These are phyloP conservation scores for Lordiphosa mommai DNA, from an alignment of 1,140 invertebrate genomes.

Conservation along the genomic window DNA sequence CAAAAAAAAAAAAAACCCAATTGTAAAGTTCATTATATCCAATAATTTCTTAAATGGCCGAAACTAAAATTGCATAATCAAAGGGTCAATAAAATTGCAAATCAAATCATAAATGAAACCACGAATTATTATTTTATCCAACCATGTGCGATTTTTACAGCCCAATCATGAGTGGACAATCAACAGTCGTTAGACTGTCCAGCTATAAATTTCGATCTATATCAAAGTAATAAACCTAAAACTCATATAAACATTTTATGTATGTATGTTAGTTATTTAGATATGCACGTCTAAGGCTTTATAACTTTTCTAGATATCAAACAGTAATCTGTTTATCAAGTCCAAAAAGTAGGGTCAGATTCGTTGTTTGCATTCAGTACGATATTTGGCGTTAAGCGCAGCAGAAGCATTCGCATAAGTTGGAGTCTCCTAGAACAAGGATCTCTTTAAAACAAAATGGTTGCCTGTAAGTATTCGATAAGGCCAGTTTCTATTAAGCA, in stretches of 20 bases:
- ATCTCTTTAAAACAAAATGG: constrained; percentile 34
- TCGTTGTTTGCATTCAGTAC: constrained; percentile 41
- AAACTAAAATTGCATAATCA: constrained; percentile 28
- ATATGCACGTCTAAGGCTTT: constrained; percentile 22
- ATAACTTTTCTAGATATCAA: constrained; percentile 32
- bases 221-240: constrained; percentile 15
- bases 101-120: constrained; percentile 51
- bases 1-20: constrained; percentile 34
- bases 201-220: constrained; percentile 35
- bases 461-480: constrained; percentile 52
- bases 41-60: constrained; percentile 26
- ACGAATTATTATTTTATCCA: constrained; percentile 33
- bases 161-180: constrained; percentile 7
- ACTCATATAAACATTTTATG: constrained; percentile 9
- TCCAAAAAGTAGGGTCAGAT: constrained; percentile 55
- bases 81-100: constrained; percentile 31
- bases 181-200: constrained; percentile 23
- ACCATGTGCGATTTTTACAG: constrained; percentile 48
- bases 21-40: constrained; percentile 41
- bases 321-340: constrained; percentile 46
- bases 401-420: constrained; percentile 34
- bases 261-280: constrained; percentile 21
- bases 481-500: too few species aligned
- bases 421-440: constrained; percentile 24
- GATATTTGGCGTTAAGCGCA: constrained; percentile 22